Base-by-base conservation (phyloP, 1,140 invertebrate species). In the Scaptodrosophila lebanonensis region DNA sequence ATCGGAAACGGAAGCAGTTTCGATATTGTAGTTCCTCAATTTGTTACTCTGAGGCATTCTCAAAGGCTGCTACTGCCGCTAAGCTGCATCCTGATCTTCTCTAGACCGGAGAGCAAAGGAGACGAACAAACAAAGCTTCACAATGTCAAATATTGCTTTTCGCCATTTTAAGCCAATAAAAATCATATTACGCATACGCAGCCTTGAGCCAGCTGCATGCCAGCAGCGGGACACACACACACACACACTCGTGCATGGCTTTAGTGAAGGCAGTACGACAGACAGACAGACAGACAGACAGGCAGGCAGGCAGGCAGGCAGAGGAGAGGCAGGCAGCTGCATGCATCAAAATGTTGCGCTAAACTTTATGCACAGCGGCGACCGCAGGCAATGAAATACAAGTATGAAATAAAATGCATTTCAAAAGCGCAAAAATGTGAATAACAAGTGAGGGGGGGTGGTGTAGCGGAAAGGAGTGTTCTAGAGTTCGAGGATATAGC, bases 121-220 rank as follows among this genome's bases (percentile, higher is more conserved):
- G n/a, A n/a, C n/a, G n/a, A n/a, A n/a, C n/a, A n/a, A n/a, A n/a
- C n/a, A n/a, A n/a, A n/a, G n/a, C n/a, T n/a, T n/a, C n/a, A n/a
- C n/a, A n/a, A n/a, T 36, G 35, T n/a, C 36, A 43, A 61, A 62
- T 49, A 59, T 54, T 45, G 33, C 50, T 70, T 69, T 56, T 49
- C 60, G 48, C 66, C 51, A 66, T 66, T 64, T 58, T 60, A 72
- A 77, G 50, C 73, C 75, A 77, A 77, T 77, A 70, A 77, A 77
- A 77, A 61, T 68, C 68, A 79, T 73, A 77, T 77, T 79, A 79
- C 73, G 59, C 58, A 79, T 79, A 79, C 68, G 73, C 67, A 57
- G 44, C 38, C 51, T 38, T 53, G 15, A 11, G 49, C 45, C 27
- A 40, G 7, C 33, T n/a, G n/a, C n/a, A 1, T 8, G 15, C 3